Evolutionary conservation across 2,888 invertebrate species (phyloP).

Genomic region (Chaitophorus viminalis): DNA sequence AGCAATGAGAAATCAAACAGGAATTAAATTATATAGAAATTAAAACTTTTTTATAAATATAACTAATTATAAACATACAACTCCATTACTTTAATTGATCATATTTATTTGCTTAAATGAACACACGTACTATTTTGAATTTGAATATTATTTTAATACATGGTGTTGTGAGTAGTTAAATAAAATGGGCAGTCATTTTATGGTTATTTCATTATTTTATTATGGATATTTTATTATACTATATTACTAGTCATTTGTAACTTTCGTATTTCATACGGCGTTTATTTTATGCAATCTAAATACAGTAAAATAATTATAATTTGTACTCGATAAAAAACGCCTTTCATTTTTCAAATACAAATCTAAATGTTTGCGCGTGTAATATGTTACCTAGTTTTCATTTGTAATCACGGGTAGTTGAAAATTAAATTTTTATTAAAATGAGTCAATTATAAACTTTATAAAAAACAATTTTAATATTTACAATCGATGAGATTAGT

Average conservation of each 20-base stretch:
- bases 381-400: neutral
- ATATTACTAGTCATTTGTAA: too few species aligned
- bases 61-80: neutral
- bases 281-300: constrained; percentile 30
- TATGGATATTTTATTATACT: too few species aligned
- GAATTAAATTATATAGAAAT: too few species aligned
- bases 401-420: neutral
- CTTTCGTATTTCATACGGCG: neutral
- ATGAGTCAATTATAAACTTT: too few species aligned
- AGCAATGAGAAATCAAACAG: neutral
- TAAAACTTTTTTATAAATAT: too few species aligned
- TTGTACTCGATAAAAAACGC: neutral
- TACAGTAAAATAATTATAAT: neutral
- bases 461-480: neutral
- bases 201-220: neutral
- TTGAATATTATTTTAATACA: neutral
- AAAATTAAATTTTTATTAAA: neutral
- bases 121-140: neutral
- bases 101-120: neutral
- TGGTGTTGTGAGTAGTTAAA: neutral
- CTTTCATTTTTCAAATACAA: neutral
- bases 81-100: too few species aligned
- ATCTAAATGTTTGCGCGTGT: neutral
- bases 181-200: neutral
- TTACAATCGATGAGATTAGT: neutral